Evolutionary conservation across 2,113 vertebrate genomes (phyloP).

Genomic region (Jaculus jaculus): DNA sequence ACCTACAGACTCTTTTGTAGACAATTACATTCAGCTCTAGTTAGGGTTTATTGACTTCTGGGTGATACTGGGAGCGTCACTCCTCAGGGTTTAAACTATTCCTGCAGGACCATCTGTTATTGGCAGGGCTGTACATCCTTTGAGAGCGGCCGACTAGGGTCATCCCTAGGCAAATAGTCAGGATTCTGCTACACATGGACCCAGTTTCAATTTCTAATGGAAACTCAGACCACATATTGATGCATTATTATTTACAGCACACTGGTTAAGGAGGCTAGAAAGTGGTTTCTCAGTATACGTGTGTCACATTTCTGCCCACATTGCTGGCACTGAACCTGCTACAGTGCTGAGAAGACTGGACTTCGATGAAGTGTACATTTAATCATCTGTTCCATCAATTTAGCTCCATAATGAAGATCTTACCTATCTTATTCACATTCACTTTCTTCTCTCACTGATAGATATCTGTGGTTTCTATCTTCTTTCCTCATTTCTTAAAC

Average conservation of each 20-base stretch:
- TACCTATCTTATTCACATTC: background rate
- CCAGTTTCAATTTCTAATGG: background rate
- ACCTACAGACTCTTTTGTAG: slow-evolving; percentile 59
- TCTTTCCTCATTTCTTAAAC: background rate
- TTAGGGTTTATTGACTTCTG: slow-evolving; percentile 55
- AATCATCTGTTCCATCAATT: background rate
- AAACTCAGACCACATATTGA: background rate
- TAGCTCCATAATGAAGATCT: background rate
- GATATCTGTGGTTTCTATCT: background rate
- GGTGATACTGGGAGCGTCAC: slow-evolving; percentile 9
- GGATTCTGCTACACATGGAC: background rate
- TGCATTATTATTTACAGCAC: background rate
- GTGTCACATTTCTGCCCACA: background rate
- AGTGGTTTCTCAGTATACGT: background rate
- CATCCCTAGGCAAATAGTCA: background rate
- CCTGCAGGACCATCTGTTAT: slow-evolving; percentile 65
- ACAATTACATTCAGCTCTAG: slow-evolving; percentile 66
- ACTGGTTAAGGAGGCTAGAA: slow-evolving; percentile 23
- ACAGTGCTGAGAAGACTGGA: background rate
- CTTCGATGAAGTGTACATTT: too few species aligned
- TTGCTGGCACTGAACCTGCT: background rate
- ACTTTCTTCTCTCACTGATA: background rate
- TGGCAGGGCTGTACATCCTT: slow-evolving; percentile 36
- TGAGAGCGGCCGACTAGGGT: background rate
- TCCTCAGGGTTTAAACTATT: slow-evolving; percentile 58